These are phyloP conservation scores for Alfaro cultratus DNA, from an alignment of 2,797 vertebrate genomes.

Conservation along the genomic window DNA sequence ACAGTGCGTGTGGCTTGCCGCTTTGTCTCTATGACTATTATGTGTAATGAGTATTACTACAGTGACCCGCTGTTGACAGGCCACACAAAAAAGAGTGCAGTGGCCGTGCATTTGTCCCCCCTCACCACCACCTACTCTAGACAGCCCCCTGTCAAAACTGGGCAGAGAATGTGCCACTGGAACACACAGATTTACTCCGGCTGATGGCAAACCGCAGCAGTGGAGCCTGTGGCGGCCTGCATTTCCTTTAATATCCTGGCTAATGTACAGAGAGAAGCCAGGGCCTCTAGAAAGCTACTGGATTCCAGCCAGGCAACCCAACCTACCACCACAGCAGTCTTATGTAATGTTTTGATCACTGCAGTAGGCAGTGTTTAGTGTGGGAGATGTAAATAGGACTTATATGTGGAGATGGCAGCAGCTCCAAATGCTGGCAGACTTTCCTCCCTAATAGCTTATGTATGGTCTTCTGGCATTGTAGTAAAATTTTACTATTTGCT, in stretches of 20 bases:
- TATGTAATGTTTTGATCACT: constrained; percentile 76
- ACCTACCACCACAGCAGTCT: constrained; percentile 65
- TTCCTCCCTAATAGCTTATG: constrained; percentile 37
- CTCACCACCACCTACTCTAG: constrained; percentile 38
- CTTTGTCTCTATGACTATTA: constrained; percentile 65
- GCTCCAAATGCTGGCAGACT: constrained; percentile 33
- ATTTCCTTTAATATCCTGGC: constrained; percentile 84
- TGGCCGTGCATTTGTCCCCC: constrained; percentile 66
- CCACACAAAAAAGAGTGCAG: constrained; percentile 69
- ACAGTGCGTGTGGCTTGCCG: constrained; percentile 41
- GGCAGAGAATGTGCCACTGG: constrained; percentile 72
- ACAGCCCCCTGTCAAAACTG: constrained; percentile 65
- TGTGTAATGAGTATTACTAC: constrained; percentile 68
- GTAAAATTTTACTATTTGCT: constrained; percentile 16
- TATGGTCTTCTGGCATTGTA: constrained; percentile 29
- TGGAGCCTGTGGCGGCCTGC: constrained; percentile 76
- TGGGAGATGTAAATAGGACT: constrained; percentile 62
- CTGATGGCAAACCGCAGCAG: constrained; percentile 80
- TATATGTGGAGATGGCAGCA: constrained; percentile 51
- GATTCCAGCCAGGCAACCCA: constrained; percentile 69
- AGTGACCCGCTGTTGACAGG: constrained; percentile 70
- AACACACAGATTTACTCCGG: constrained; percentile 76
- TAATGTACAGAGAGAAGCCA: constrained; percentile 80
- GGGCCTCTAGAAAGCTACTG: constrained; percentile 71
- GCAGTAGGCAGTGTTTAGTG: constrained; percentile 55